Percentiles rank a stretch among this genome's conserved stretches.
Conservation (phyloP, 2,797 vertebrate genomes). For the Paramormyrops hopkinsi region DNA sequence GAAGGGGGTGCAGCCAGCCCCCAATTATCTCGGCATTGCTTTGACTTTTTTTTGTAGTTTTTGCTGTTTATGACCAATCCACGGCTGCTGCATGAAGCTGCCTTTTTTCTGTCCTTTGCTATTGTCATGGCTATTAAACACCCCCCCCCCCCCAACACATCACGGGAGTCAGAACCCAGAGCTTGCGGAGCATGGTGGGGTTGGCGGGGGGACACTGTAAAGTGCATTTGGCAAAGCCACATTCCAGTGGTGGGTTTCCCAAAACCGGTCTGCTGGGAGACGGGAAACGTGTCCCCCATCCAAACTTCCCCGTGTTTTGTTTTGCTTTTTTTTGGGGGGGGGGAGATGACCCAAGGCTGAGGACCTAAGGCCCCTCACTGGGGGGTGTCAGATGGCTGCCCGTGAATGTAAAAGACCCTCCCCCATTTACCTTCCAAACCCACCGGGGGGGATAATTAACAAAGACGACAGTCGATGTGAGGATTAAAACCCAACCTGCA, state of each 20-base stretch:
- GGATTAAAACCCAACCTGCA: slow-evolving; percentile 34
- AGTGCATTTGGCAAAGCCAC: neutral
- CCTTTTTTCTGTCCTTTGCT: neutral
- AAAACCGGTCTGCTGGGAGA: neutral
- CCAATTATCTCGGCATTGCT: neutral
- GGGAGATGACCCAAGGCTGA: neutral
- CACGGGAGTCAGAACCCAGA: neutral
- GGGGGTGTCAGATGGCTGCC: slow-evolving; percentile 28
- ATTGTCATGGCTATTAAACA: neutral
- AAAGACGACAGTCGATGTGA: slow-evolving; percentile 35
- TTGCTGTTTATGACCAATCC: neutral
- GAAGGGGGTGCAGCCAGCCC: slow-evolving; percentile 30
- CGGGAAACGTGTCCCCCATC: neutral
- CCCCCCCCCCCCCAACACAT: neutral
- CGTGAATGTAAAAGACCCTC: slow-evolving; percentile 29
- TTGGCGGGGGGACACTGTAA: neutral
- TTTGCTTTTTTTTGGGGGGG: neutral
- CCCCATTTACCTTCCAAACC: slow-evolving; percentile 25
- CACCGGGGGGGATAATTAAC: slow-evolving; percentile 43
- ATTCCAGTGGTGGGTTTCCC: neutral
- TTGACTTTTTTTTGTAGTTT: slow-evolving; percentile 25
- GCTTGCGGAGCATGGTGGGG: neutral
- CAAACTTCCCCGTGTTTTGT: neutral
- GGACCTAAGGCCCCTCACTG: slow-evolving; percentile 11
- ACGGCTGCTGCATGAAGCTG: neutral